A percentile compares a stretch with the other conserved stretches of the same genome.
Conservation (phyloP, 1,140 invertebrate genomes). For the Phenacoccus solenopsis region DNA sequence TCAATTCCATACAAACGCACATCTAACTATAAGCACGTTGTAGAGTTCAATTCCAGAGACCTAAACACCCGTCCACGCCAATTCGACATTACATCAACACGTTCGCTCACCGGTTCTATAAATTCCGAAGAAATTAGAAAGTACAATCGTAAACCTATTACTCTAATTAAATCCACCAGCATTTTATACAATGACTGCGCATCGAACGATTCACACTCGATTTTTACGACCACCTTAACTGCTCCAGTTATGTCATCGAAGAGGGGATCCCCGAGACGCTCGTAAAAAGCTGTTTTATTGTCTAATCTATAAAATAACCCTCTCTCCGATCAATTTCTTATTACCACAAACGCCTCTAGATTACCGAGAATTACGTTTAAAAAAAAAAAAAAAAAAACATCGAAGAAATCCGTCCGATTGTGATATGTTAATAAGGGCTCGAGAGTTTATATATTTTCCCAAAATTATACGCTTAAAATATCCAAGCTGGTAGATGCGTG, state of each 20-base stretch:
- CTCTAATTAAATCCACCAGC: slow-evolving; percentile 3
- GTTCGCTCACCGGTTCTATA: background rate
- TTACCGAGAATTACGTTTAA: no score
- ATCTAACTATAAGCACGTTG: no score
- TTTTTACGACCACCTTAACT: background rate
- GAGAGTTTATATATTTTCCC: background rate
- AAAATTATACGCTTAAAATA: slow-evolving; percentile 3
- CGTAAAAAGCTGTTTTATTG: background rate
- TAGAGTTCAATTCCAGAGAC: no score
- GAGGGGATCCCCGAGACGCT: background rate
- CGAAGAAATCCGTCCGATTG: background rate
- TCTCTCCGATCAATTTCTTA: background rate
- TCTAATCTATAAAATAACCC: background rate
- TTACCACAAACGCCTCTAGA: no score
- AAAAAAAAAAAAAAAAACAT: background rate
- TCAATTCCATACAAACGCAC: no score
- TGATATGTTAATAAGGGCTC: background rate
- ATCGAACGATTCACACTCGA: background rate
- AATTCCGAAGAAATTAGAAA: slow-evolving; percentile 3
- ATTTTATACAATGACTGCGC: background rate
- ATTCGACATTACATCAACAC: background rate
- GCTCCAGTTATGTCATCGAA: background rate
- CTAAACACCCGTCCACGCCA: background rate
- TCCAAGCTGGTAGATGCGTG: background rate
- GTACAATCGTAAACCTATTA: background rate